Evolutionary conservation across 2,113 vertebrate genomes (phyloP), one percentile per base, ranked within the genome.

Genomic region (Casuarius casuarius): DNA sequence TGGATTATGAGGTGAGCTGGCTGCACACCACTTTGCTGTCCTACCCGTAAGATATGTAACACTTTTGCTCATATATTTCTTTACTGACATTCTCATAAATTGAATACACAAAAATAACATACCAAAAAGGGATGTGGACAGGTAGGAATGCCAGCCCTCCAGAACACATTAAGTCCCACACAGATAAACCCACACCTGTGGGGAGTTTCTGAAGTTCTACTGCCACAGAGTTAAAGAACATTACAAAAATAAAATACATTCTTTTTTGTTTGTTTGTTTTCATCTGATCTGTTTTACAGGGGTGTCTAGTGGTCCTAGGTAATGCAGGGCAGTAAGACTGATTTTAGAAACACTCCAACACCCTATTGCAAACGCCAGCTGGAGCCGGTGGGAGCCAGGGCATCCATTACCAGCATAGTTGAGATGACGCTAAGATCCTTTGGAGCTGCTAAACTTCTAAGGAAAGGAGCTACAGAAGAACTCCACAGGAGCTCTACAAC

Each of bases 401-500:
- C 62, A 91, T 22, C 40, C 59, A 28, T 83, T 48, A 71, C 46
- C 7, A 7, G 16, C 54, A 5, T 48, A 42, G 63, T 0, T 0
- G 54, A 90, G 78, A 20, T 8, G 79, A 66, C 2, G 0, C 71
- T 72, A 62, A 78, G 18, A 59, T 80, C 67, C 28, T 90, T 89
- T 51, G 46, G 67, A 91, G 56, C n/a, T 91, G 74, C 87, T 63
- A 56, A 91, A 74, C 72, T 86, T 92, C 75, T 59, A 61, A 74
- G 59, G 63, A 77, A 79, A 44, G 15, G 19, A 95, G 63, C 16
- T 67, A 76, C 81, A 91, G 77, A 86, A 93, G 72, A 92, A 14
- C 89, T 89, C 94, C 74, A 12, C 75, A 28, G 95, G 94, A 94
- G 42, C 67, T 78, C 78, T 74, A 63, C 67, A 61, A 38, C 92